Conservation (phyloP, 2,113 vertebrate genomes). For the Catharus fuscescens region DNA sequence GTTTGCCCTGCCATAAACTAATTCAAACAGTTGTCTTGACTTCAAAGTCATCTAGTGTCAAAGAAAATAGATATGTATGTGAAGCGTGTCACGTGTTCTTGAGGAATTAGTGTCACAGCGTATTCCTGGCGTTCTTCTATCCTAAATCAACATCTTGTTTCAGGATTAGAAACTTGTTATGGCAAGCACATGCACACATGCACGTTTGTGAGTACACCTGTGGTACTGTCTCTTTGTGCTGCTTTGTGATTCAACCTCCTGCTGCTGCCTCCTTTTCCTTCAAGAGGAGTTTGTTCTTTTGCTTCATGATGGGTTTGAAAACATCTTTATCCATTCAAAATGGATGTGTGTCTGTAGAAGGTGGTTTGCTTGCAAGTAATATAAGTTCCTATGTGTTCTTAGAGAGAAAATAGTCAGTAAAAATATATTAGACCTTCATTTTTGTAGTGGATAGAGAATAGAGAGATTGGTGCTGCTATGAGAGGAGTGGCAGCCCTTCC, state of each 20-base stretch:
- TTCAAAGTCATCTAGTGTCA: background rate
- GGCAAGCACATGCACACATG: rapidly evolving
- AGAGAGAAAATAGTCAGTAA: background rate
- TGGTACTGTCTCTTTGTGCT: background rate
- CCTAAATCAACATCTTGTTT: background rate
- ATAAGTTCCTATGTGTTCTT: background rate
- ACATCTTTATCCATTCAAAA: background rate
- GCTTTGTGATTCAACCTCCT: background rate
- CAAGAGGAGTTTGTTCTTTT: background rate
- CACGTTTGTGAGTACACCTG: background rate
- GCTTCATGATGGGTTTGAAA: background rate
- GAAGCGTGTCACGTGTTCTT: background rate
- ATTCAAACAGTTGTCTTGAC: background rate
- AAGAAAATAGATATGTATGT: background rate
- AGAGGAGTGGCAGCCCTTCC: background rate
- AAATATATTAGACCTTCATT: background rate
- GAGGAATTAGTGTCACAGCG: background rate
- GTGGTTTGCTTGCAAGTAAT: background rate
- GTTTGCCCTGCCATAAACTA: background rate
- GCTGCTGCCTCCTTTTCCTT: background rate
- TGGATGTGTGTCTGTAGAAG: background rate
- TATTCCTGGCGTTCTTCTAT: background rate
- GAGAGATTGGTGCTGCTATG: background rate
- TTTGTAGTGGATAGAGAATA: background rate
- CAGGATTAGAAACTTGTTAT: background rate